Base-by-base conservation (phyloP, 2,113 vertebrate species). In the Aspiorhynchus laticeps region DNA sequence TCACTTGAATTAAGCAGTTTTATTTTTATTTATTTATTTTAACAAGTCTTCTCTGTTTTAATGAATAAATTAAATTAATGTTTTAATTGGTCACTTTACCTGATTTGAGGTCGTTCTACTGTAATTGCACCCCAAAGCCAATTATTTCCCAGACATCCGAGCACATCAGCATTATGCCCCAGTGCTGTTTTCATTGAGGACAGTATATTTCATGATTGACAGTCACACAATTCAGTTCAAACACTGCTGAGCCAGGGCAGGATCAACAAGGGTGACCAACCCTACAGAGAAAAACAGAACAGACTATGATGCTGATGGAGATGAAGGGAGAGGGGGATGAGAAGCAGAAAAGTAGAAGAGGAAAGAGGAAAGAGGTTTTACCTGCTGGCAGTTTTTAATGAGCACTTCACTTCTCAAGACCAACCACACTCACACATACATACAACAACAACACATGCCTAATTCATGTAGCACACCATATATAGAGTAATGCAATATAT, bases 371-470 rank as follows among this genome's bases (percentile, higher is more conserved):
- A 65, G 26, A 78, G 77, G 28, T 63, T 84, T 48, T 90, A 95
- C 96, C 96, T 95, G 93, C 94, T 95, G 78, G 95, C 95, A 89
- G 93, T 95, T 93, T 96, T 96, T 80, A 94, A 94, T 28, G 96
- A 96, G 91, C 91, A 95, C 87, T 80, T 95, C 88, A 74, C 15
- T 96, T 63, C 71, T 79, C 31, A 88, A 48, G 33, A 7, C 74
- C 41, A 83, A 33, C 38, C 73, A 65, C 24, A 75, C 79, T 53
- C 26, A 90, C 73, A 75, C 81, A 83, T 14, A 26, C 46, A 86
- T 33, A 83, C 69, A 77, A 67, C 59, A 86, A 53, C 38, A 59
- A 84, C 24, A 79, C 28, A 76, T 56, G 28, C 65, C 43, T 48
- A 43, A 36, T 61, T 48, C 17, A 86, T 65, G 38, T 78, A 19